These are phyloP conservation scores for Oligia strigilis DNA, from an alignment of 2,888 invertebrate genomes.

Conservation along the genomic window DNA sequence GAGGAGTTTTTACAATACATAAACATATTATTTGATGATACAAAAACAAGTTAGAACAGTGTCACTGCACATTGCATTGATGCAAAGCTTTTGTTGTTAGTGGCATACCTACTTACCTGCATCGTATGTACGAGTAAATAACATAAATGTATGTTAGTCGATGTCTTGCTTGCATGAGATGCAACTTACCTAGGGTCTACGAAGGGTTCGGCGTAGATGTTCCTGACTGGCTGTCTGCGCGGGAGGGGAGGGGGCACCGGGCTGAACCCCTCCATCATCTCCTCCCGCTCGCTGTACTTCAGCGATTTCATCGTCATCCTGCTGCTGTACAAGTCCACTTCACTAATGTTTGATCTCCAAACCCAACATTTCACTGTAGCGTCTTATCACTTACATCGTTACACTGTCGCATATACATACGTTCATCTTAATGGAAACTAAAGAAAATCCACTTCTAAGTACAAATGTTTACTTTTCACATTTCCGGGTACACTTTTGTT, in stretches of 20 bases:
- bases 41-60: slow-evolving; percentile 1
- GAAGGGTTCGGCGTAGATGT: slow-evolving; percentile 93
- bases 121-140: neutral
- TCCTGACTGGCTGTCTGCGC: slow-evolving; percentile 91
- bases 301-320: slow-evolving; percentile 92
- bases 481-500: slow-evolving; percentile 57
- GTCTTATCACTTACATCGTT: slow-evolving; percentile 85
- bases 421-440: slow-evolving; percentile 71
- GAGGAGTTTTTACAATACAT: neutral
- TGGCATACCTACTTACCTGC: slow-evolving; percentile 66
- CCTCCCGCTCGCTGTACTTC: slow-evolving; percentile 90
- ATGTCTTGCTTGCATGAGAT: slow-evolving; percentile 42
- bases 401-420: slow-evolving; percentile 72
- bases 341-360: slow-evolving; percentile 79
- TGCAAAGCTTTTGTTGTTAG: slow-evolving; percentile 53
- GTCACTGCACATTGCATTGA: slow-evolving; percentile 20
- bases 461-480: slow-evolving; percentile 69
- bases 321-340: slow-evolving; percentile 80
- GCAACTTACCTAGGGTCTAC: slow-evolving; percentile 90
- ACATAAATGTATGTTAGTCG: slow-evolving; percentile 54
- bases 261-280: slow-evolving; percentile 90
- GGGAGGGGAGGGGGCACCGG: slow-evolving; percentile 92
- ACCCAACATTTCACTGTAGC: slow-evolving; percentile 81
- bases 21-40: neutral
- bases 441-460: slow-evolving; percentile 72